Evolutionary conservation across 2,113 vertebrate species (phyloP).

Genomic region (Odobenus rosmarus): DNA sequence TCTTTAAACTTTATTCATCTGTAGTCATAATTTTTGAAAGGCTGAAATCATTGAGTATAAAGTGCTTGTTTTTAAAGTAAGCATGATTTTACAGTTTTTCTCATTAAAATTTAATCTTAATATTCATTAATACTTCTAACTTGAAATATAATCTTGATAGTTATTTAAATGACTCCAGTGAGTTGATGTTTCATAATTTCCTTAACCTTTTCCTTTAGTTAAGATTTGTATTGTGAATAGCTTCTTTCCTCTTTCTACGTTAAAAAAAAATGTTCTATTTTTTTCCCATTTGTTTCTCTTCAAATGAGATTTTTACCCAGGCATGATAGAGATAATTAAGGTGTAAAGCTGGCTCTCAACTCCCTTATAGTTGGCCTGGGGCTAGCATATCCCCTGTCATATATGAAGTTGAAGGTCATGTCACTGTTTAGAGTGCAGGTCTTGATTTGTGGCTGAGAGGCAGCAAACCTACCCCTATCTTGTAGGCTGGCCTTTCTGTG

Average conservation of each 20-base stretch:
- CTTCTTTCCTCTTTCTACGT: not conserved
- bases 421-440: not conserved
- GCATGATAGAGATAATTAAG: not conserved
- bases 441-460: not conserved
- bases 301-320: not conserved
- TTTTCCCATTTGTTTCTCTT: not conserved
- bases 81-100: not conserved
- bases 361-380: not conserved
- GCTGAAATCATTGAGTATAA: not conserved
- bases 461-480: not conserved
- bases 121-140: not conserved
- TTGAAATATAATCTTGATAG: not conserved
- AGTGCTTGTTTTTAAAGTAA: conserved; percentile 12
- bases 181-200: not conserved
- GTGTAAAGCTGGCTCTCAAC: not conserved
- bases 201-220: not conserved
- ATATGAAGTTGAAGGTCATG: not conserved
- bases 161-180: not conserved
- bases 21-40: not conserved
- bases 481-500: not conserved
- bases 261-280: not conserved
- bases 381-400: not conserved
- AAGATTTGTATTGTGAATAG: not conserved
- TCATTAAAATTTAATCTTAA: conserved; percentile 24
- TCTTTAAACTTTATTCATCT: not conserved